Evolutionary conservation across 1,140 invertebrate species (phyloP).

Genomic region (Bradynema listronoti): DNA sequence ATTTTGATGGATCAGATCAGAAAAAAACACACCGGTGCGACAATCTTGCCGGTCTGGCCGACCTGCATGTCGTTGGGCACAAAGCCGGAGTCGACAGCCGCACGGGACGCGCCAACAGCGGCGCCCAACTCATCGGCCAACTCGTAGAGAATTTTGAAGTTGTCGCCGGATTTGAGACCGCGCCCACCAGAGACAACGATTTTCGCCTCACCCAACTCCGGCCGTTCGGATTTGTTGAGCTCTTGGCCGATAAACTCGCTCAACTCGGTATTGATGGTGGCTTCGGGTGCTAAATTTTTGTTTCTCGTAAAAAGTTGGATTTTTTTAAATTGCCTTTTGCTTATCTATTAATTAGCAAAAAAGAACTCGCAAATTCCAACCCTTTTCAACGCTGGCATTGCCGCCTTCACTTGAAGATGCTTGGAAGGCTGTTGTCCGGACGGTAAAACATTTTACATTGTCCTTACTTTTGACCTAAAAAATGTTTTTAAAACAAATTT

Average conservation of each 20-base stretch:
- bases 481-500: too few species aligned
- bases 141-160: slow-evolving; percentile 85
- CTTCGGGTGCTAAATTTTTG: slow-evolving; percentile 61
- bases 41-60: slow-evolving; percentile 98
- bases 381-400: slow-evolving; percentile 39
- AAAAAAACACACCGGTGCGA: slow-evolving; percentile 78
- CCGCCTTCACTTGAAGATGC: slow-evolving; percentile 58
- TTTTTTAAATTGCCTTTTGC: slow-evolving; percentile 1
- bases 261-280: slow-evolving; percentile 68
- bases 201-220: slow-evolving; percentile 84
- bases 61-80: slow-evolving; percentile 97
- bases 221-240: slow-evolving; percentile 87
- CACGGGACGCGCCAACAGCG: slow-evolving; percentile 91
- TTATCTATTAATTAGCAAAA: slow-evolving; percentile 9
- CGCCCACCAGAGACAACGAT: slow-evolving; percentile 82
- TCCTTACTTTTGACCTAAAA: too few species aligned
- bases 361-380: slow-evolving; percentile 16
- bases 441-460: slow-evolving; percentile 81
- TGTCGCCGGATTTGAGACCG: slow-evolving; percentile 92
- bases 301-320: slow-evolving; percentile 11
- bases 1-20: slow-evolving; percentile 6
- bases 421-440: slow-evolving; percentile 77
- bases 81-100: slow-evolving; percentile 98
- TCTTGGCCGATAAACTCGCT: slow-evolving; percentile 81
- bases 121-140: slow-evolving; percentile 93